Evolutionary conservation across 2,113 vertebrate genomes (phyloP).

Genomic region (Alectura lathami): DNA sequence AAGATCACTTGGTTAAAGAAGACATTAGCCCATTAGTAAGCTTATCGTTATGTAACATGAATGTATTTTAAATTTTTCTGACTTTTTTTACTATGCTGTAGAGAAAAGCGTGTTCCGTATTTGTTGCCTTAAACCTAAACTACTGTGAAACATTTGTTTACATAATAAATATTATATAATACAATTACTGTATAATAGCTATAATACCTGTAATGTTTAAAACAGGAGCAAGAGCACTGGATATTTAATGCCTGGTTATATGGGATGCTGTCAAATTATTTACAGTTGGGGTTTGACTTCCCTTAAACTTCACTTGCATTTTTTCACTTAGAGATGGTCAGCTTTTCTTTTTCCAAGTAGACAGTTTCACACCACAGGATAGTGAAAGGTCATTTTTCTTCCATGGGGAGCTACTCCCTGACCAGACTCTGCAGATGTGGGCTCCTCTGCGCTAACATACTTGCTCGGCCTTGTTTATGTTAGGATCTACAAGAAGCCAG

Average conservation of each 20-base stretch:
- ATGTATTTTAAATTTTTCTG: background rate
- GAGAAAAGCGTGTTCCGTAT: background rate
- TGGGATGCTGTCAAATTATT: background rate
- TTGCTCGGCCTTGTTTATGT: constrained; percentile 24
- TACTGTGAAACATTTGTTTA: background rate
- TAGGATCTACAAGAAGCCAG: constrained; percentile 23
- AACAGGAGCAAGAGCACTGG: background rate
- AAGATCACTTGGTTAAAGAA: background rate
- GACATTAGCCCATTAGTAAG: background rate
- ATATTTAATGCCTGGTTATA: background rate
- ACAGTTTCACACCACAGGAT: background rate
- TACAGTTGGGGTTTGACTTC: background rate
- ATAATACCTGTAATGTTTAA: background rate
- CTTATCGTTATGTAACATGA: background rate
- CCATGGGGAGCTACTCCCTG: background rate
- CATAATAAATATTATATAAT: background rate
- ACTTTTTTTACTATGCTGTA: background rate
- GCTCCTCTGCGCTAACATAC: background rate
- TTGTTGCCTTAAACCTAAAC: background rate
- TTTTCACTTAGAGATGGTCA: background rate
- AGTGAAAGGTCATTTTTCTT: background rate
- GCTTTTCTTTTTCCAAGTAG: background rate
- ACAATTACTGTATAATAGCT: background rate
- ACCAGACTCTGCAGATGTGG: background rate
- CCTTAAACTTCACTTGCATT: background rate